A percentile compares a stretch with the other conserved stretches of the same genome.
phyloP scores from a whole-genome alignment of 2,113 vertebrate species.

The Lycaon pictus region DNA sequence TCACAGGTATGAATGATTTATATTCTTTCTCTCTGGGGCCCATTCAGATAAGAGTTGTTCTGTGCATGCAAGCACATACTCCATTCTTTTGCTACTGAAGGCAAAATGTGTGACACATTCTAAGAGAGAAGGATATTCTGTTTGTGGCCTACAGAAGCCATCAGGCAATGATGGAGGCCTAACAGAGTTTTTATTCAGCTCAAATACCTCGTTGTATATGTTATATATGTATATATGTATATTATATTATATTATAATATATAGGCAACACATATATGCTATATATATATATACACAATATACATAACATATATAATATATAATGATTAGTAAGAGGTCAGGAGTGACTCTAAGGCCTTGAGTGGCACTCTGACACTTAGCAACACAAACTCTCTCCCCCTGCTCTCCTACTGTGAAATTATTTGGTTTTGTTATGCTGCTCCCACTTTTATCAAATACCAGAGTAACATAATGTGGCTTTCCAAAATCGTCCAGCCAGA shows the following conservation, averaged over 20 bases:
- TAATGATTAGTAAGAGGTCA: background rate
- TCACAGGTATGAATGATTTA: background rate
- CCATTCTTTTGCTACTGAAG: background rate
- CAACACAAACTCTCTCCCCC: background rate
- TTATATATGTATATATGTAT: no score
- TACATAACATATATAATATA: no score
- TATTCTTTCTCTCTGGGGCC: background rate
- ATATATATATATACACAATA: no score
- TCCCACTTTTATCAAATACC: background rate
- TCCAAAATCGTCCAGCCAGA: background rate
- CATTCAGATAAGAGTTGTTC: background rate
- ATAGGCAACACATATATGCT: no score
- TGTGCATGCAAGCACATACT: background rate
- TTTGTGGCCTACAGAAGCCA: background rate
- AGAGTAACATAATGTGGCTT: background rate
- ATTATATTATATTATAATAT: no score
- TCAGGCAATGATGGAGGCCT: background rate
- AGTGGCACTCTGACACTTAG: background rate
- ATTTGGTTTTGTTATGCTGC: background rate
- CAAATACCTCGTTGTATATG: background rate
- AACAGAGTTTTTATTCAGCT: background rate
- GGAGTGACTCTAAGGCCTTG: background rate
- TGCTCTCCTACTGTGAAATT: background rate
- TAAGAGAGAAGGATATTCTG: background rate
- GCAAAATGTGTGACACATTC: background rate